phyloP scores from a whole-genome alignment of 2,113 vertebrate species.

The Tautogolabrus adspersus region DNA sequence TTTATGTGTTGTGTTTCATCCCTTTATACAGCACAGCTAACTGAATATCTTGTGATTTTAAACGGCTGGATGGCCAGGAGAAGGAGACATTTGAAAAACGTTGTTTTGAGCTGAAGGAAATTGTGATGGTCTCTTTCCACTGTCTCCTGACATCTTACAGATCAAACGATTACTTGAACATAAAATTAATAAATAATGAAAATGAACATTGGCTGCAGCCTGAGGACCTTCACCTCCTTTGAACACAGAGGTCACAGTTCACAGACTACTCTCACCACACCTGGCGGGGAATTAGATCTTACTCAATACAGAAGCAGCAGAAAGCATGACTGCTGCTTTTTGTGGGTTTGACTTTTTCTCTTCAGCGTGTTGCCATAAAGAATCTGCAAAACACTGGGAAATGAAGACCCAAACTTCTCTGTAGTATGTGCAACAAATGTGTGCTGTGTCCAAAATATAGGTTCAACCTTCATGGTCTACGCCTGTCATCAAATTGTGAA shows the following conservation, averaged over 20 bases:
- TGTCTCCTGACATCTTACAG: neutral
- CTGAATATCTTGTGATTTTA: too few relatives aligned
- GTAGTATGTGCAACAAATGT: too few relatives aligned
- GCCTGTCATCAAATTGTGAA: neutral
- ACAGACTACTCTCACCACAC: slow-evolving; percentile 20
- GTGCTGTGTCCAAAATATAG: too few relatives aligned
- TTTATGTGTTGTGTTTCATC: too few relatives aligned
- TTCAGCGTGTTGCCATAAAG: neutral
- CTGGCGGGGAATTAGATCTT: slow-evolving; percentile 30
- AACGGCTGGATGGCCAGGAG: too few relatives aligned
- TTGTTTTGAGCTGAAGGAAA: too few relatives aligned
- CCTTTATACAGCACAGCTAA: too few relatives aligned
- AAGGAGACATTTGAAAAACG: too few relatives aligned
- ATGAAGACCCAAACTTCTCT: too few relatives aligned
- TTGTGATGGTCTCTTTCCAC: neutral
- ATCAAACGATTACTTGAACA: neutral
- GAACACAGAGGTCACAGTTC: slow-evolving; percentile 42
- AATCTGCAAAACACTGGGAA: neutral
- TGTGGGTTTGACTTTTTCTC: neutral
- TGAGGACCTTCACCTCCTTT: neutral
- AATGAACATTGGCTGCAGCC: slow-evolving; percentile 15
- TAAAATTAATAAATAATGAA: slow-evolving; percentile 4
- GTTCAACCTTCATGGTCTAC: too few relatives aligned
- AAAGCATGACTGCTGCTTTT: neutral
- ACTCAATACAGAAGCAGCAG: slow-evolving; percentile 30